Evolutionary conservation across 2,888 invertebrate genomes (phyloP), one percentile per base, ranked within the genome.

Genomic region (Hemithea aestivaria): DNA sequence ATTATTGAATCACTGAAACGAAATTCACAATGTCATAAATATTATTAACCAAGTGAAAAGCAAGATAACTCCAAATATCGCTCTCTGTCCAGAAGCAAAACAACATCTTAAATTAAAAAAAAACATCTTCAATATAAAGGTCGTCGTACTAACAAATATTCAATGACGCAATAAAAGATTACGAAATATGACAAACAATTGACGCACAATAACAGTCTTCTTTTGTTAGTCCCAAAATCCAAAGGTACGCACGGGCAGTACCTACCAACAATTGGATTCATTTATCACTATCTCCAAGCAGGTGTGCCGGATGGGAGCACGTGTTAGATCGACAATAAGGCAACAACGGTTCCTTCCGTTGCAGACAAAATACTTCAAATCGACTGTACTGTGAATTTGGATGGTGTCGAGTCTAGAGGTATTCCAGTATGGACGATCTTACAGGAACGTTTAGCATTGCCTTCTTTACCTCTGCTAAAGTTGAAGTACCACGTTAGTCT

Each of bases 291-390:
- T 56, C 49, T 51, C 57, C 58, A 61, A 58, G 60, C 75, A 76
- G 74, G 75, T 75, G 73, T 71, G 63, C 71, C 72, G 73, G 70
- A 72, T 66, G 62, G 62, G 53, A 62, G 69, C 68, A 71, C 74
- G 72, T 70, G 73, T 68, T 56, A 31, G 21, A 31, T 32, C 38
- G 35, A 48, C 55, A 51, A 67, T 61, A 66, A 65, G 65, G 56
- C 51, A 44, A 55, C 51, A 55, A 58, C 50, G 53, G 66, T 67
- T 67, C 72, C 73, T 74, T 75, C 75, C 73, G 73, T 63, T 54
- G 53, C 40, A 56, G 49, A 52, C 53, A 48, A 51, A 50, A 34
- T 50, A 47, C 37, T 62, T 41, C 39, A 35, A 51, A 53, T 51
- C 39, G 35, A 51, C 44, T 53, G 43, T 27, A 51, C 50, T 40